Evolutionary conservation across 2,888 invertebrate genomes (phyloP).

Genomic region (Seladonia tumulorum): DNA sequence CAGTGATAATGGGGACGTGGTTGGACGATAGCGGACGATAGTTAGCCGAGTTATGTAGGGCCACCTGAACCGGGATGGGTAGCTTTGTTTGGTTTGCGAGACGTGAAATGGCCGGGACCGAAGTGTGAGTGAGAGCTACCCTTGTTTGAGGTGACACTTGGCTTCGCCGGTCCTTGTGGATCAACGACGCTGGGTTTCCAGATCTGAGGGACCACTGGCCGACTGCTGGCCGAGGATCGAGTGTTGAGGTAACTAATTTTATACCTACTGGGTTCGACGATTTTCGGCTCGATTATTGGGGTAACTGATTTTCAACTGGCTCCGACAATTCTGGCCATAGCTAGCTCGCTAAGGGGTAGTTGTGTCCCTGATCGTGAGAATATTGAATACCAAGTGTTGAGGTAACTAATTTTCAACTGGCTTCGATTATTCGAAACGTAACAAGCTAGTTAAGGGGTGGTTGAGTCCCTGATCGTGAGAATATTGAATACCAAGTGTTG

Average conservation of each 20-base stretch:
- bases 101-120: slow-evolving; percentile 48
- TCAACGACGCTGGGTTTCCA: neutral
- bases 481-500: no score
- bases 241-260: slow-evolving; percentile 35
- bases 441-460: no score
- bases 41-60: slow-evolving; percentile 31
- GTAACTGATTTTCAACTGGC: no score
- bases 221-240: neutral
- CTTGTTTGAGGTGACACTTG: slow-evolving; percentile 20
- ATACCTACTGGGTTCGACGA: no score
- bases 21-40: slow-evolving; percentile 37
- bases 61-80: neutral
- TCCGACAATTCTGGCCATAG: no score
- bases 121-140: slow-evolving; percentile 52
- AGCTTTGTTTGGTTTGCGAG: neutral
- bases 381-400: no score
- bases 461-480: no score
- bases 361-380: no score
- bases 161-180: slow-evolving; percentile 15
- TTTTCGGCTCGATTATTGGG: no score
- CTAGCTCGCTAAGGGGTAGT: no score
- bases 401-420: no score
- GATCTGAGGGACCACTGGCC: neutral
- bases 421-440: no score
- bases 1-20: slow-evolving; percentile 42